These are phyloP conservation scores for Itoplectis maculator DNA, from an alignment of 2,888 invertebrate species.

Conservation along the genomic window DNA sequence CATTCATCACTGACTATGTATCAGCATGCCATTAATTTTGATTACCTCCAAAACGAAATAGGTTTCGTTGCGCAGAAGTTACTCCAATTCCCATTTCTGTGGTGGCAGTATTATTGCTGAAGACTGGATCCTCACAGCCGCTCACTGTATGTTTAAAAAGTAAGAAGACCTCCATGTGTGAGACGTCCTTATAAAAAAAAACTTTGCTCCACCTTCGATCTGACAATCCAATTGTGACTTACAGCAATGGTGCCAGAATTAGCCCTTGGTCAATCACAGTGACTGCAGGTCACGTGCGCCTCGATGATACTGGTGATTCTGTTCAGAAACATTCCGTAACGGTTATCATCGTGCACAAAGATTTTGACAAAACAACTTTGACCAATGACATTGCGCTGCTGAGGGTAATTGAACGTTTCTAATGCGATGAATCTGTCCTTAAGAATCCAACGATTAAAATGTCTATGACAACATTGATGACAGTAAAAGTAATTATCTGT, in stretches of 20 bases:
- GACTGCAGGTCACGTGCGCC: slow-evolving; percentile 73
- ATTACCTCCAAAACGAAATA: slow-evolving; percentile 38
- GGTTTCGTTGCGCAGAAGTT: slow-evolving; percentile 77
- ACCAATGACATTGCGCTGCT: slow-evolving; percentile 79
- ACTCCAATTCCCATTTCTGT: slow-evolving; percentile 75
- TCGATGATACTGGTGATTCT: slow-evolving; percentile 41
- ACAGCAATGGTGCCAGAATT: slow-evolving; percentile 51
- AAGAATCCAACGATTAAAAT: background rate
- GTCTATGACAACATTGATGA: background rate
- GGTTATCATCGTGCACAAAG: slow-evolving; percentile 69
- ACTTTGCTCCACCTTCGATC: background rate
- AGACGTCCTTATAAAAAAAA: background rate
- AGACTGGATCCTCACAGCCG: slow-evolving; percentile 76
- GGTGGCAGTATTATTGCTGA: slow-evolving; percentile 75
- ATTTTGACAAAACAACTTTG: slow-evolving; percentile 61
- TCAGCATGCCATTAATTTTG: background rate
- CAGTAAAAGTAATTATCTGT: slow-evolving; percentile 5
- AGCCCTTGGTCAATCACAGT: slow-evolving; percentile 70
- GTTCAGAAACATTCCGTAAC: slow-evolving; percentile 71
- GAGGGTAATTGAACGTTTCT: slow-evolving; percentile 68
- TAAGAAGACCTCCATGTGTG: slow-evolving; percentile 44
- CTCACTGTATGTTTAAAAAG: slow-evolving; percentile 77
- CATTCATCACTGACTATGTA: background rate
- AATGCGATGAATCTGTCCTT: background rate
- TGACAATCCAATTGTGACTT: background rate